Conservation (phyloP, 2,888 invertebrate genomes). For the Bellardia pandia region DNA sequence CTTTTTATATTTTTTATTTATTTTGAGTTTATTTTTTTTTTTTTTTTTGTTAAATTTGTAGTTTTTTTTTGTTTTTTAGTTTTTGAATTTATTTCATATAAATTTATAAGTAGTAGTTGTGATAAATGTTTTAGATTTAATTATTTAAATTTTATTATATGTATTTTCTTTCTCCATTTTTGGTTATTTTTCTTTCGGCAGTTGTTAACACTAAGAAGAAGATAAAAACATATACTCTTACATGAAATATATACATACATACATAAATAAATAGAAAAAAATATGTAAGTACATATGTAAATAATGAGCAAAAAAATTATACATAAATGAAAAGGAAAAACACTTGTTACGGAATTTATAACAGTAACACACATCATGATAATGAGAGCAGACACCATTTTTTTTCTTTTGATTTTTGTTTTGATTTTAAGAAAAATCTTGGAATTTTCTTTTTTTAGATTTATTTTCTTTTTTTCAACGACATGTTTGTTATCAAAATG, state of each 20-base stretch:
- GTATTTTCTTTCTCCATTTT: background rate
- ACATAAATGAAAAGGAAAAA: conserved; percentile 25
- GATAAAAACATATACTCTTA: conserved; percentile 7
- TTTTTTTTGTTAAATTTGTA: conserved; percentile 1
- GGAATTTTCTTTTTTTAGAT: background rate
- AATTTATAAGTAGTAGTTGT: background rate
- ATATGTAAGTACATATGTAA: background rate
- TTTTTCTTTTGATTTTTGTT: background rate
- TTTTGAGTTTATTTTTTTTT: conserved; percentile 34
- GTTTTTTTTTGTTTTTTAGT: background rate
- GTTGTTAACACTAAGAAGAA: background rate
- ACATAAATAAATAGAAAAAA: background rate
- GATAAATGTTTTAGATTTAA: conserved; percentile 12
- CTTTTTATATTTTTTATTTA: conserved; percentile 14
- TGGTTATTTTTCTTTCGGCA: conserved; percentile 20
- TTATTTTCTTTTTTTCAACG: background rate
- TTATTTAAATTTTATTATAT: conserved; percentile 26
- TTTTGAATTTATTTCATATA: conserved; percentile 9
- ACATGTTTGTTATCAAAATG: conserved; percentile 2
- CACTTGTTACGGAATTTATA: conserved; percentile 51
- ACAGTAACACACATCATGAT: background rate
- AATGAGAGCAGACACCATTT: background rate
- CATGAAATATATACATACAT: background rate
- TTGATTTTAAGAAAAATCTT: background rate
- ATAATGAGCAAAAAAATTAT: background rate